Conservation (phyloP, 2,113 vertebrate genomes). For the Crotophaga sulcirostris region DNA sequence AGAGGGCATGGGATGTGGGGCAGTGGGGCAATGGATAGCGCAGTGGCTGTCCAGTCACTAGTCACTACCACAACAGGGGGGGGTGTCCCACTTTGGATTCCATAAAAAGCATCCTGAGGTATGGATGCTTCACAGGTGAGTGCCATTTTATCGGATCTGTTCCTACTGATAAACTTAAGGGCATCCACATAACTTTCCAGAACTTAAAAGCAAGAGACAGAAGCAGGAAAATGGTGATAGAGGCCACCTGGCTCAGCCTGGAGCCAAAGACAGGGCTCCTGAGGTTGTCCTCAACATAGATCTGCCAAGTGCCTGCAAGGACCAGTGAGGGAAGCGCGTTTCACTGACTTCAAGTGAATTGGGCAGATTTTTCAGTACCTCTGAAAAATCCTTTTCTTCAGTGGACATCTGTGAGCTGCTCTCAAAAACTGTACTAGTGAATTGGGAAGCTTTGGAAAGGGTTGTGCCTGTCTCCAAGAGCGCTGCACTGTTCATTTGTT, state of each 20-base stretch:
- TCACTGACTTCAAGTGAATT: background rate
- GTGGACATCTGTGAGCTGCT: background rate
- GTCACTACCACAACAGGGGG: background rate
- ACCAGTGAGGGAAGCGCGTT: fast-evolving
- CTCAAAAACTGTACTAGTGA: background rate
- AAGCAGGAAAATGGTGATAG: background rate
- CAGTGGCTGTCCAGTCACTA: background rate
- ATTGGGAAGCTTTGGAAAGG: background rate
- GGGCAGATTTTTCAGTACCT: background rate
- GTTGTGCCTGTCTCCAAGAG: background rate
- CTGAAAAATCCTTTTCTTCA: background rate
- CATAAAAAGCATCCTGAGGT: background rate
- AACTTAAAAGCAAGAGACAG: background rate
- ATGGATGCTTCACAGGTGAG: background rate
- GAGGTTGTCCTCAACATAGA: background rate
- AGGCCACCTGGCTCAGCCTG: background rate
- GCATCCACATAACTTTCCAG: background rate
- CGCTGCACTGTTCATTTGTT: background rate
- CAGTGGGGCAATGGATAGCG: no score
- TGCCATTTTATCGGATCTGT: background rate
- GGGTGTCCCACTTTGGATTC: background rate
- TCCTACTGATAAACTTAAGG: background rate
- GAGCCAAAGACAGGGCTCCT: background rate
- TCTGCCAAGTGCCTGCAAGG: background rate
- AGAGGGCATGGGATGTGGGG: background rate